These are phyloP conservation scores for Carterocephalus palaemon DNA, from an alignment of 2,888 invertebrate species.

Conservation along the genomic window DNA sequence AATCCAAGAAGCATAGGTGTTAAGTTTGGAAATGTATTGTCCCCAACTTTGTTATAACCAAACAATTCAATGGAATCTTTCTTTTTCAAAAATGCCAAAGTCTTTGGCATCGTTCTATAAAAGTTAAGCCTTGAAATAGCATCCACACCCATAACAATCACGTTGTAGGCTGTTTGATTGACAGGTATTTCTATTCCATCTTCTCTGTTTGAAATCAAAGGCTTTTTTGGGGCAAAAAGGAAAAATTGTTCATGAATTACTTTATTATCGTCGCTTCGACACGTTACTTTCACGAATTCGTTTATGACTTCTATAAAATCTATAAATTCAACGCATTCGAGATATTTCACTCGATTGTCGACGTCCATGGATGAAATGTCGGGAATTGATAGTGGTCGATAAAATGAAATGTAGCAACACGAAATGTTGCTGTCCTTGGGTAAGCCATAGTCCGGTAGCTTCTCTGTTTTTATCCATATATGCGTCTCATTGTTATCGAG, in stretches of 20 bases:
- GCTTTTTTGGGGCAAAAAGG: slow-evolving; percentile 78
- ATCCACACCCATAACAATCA: slow-evolving; percentile 90
- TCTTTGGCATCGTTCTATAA: slow-evolving; percentile 89
- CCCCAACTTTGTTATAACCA: slow-evolving; percentile 96
- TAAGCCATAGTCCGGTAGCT: slow-evolving; percentile 71
- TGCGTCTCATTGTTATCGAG: slow-evolving; percentile 79
- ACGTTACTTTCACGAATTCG: slow-evolving; percentile 85
- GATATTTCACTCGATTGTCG: slow-evolving; percentile 72
- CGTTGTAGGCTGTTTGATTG: slow-evolving; percentile 74
- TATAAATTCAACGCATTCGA: slow-evolving; percentile 71
- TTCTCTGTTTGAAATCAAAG: slow-evolving; percentile 35
- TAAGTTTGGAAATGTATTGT: slow-evolving; percentile 95
- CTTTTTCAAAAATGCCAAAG: slow-evolving; percentile 79
- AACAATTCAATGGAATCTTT: slow-evolving; percentile 86
- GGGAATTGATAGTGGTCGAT: slow-evolving; percentile 67
- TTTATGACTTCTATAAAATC: slow-evolving; percentile 61
- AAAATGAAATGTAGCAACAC: slow-evolving; percentile 82
- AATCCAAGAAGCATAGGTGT: slow-evolving; percentile 88
- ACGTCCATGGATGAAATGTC: slow-evolving; percentile 62
- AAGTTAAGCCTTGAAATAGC: slow-evolving; percentile 92
- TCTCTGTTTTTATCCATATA: slow-evolving; percentile 73
- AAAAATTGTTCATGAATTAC: slow-evolving; percentile 83
- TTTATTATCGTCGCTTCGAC: slow-evolving; percentile 62
- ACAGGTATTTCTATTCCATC: slow-evolving; percentile 35
- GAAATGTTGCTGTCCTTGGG: slow-evolving; percentile 59